Percentiles rank a stretch among this genome's conserved stretches.
Conservation (phyloP, 23 tunicate species). For the Styela plicata region DNA sequence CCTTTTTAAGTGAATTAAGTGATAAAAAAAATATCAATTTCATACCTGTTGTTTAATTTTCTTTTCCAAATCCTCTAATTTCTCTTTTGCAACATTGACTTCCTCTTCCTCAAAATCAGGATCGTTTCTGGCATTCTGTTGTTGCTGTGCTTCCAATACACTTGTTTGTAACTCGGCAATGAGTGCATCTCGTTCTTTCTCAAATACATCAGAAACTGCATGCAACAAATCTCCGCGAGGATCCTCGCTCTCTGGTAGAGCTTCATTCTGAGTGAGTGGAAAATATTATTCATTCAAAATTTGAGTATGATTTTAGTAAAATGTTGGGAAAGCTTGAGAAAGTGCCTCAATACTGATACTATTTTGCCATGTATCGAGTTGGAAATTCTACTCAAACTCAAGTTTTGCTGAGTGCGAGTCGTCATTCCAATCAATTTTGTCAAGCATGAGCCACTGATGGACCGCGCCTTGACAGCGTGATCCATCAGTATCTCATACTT, state of each 20-base stretch:
- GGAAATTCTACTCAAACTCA: neutral
- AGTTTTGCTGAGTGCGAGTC: too few species aligned
- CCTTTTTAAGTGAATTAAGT: too few species aligned
- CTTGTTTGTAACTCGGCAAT: constrained; percentile 70
- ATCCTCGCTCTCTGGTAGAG: neutral
- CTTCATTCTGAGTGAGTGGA: constrained; percentile 14
- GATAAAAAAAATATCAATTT: neutral
- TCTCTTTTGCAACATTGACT: constrained; percentile 20
- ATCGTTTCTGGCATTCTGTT: constrained; percentile 8
- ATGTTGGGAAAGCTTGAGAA: neutral
- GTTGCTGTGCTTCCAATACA: constrained; percentile 55
- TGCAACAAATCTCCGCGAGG: constrained; percentile 66
- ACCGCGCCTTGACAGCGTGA: too few species aligned
- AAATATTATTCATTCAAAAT: too few species aligned
- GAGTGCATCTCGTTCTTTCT: constrained; percentile 62
- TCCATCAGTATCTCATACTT: too few species aligned
- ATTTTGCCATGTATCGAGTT: neutral
- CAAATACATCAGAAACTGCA: constrained; percentile 80
- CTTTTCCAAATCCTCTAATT: constrained; percentile 59
- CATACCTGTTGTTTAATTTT: constrained; percentile 68
- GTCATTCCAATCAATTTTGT: too few species aligned
- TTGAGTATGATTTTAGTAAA: neutral
- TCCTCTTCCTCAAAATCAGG: constrained; percentile 32
- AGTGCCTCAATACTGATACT: neutral
- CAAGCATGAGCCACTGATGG: too few species aligned